These are phyloP conservation scores for Cephalotes varians DNA, from an alignment of 2,888 invertebrate genomes.

Conservation along the genomic window DNA sequence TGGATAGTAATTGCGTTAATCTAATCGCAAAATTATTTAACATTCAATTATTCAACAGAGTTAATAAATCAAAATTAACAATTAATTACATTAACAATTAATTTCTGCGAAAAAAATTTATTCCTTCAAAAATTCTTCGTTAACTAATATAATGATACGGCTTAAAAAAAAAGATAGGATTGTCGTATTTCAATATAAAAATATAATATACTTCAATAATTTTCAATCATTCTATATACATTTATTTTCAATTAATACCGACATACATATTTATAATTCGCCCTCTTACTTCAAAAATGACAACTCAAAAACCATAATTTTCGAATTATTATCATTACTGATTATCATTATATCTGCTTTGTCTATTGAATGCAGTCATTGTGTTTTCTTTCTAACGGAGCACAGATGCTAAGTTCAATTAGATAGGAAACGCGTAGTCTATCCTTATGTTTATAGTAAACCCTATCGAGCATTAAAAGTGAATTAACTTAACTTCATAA, in stretches of 20 bases:
- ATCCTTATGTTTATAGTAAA: too few relatives aligned
- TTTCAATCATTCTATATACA: slow-evolving; percentile 8
- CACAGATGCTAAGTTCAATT: too few relatives aligned
- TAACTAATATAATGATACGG: background rate
- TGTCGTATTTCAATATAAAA: background rate
- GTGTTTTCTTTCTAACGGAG: too few relatives aligned
- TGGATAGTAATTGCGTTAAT: background rate
- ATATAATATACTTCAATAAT: background rate
- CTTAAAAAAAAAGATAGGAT: background rate
- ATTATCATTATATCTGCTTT: too few relatives aligned
- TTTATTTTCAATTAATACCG: slow-evolving; percentile 30
- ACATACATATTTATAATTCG: background rate
- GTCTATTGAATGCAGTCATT: too few relatives aligned
- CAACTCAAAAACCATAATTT: too few relatives aligned
- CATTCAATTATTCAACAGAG: background rate
- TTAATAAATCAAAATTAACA: background rate
- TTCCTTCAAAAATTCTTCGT: background rate
- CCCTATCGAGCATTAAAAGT: too few relatives aligned
- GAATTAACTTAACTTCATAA: too few relatives aligned
- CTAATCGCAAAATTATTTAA: background rate
- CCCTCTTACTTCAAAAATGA: too few relatives aligned
- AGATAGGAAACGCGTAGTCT: too few relatives aligned
- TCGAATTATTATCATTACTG: too few relatives aligned
- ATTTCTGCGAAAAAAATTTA: background rate
- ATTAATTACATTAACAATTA: too few relatives aligned